Evolutionary conservation across 1,140 invertebrate genomes (phyloP).

Genomic region (Octopus bimaculoides): DNA sequence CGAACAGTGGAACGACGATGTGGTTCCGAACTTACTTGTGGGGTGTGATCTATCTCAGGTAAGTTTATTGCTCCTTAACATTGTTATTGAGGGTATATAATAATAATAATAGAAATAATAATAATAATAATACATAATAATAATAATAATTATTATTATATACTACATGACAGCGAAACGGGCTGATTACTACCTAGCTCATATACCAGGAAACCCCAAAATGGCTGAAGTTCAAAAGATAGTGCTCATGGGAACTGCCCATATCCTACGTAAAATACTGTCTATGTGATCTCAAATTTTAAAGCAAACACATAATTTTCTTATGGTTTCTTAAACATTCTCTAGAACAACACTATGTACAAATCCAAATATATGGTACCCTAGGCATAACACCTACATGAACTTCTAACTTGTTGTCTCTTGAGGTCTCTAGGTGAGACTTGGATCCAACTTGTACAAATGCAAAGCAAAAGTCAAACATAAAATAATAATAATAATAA

Average conservation of each 20-base stretch:
- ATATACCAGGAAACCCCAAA: not conserved
- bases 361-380: no score
- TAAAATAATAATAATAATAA: no score
- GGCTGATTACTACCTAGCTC: not conserved
- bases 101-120: not conserved
- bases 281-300: no score
- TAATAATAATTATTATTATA: not conserved
- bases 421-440: no score
- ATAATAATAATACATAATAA: not conserved
- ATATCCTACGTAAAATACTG: no score
- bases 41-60: conserved; percentile 98
- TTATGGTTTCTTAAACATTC: no score
- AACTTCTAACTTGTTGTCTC: no score
- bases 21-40: conserved; percentile 99
- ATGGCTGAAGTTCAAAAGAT: not conserved
- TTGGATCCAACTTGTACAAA: no score
- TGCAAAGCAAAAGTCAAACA: no score
- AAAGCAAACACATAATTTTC: no score
- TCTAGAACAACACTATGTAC: no score
- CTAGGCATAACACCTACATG: no score
- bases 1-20: conserved; percentile 94
- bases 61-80: conserved; percentile 18
- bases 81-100: not conserved
- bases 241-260: not conserved
- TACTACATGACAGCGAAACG: not conserved